Evolutionary conservation across 2,113 vertebrate genomes (phyloP), one percentile per base, ranked within the genome.

Genomic region (Reinhardtius hippoglossoides): DNA sequence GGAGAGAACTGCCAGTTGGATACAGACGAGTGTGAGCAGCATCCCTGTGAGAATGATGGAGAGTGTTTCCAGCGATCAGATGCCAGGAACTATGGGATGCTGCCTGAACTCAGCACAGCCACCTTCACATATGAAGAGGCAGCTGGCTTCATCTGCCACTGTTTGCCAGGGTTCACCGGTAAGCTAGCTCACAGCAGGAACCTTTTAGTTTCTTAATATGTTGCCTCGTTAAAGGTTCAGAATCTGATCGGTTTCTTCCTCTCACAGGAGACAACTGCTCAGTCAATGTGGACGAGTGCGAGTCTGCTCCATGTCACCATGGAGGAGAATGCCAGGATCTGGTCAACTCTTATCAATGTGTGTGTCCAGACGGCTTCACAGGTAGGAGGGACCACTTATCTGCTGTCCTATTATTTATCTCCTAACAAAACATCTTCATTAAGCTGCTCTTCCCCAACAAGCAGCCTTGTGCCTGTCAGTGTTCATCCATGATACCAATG

Each of bases 131-230:
- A 95, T 27, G 84, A 84, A 56, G 76, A 71, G 0, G 96, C 97
- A 0, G 94, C 93, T 0, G 97, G 98, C 0, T 98, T 96, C 87
- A 79, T 97, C 76, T 99, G 98, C 67, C 91, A 24, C 27, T 99
- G 98, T 83, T 91, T 76, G 23, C 86, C 94, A 0, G 98, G 98
- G 64, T 98, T 98, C 58, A 87, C 91, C 57, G 97, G 97, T 98
- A 87, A 94, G 90, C 54, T 15, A 16, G 16, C 24, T 37, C 8
- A 21, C 18, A n/a, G 26, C 9, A 64, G 62, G 35, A 23, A 5
- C 2, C 57, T 15, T 44, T 48, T 1, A 46, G 8, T 4, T 58
- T 21, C 12, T 6, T 14, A 0, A 1, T 20, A 23, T 52, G 21
- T 59, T 44, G 42, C 42, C 42, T 31, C 6, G 31, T 31, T 31